These are phyloP conservation scores for Microdon myrmicae DNA, from an alignment of 2,888 invertebrate species.

Conservation along the genomic window DNA sequence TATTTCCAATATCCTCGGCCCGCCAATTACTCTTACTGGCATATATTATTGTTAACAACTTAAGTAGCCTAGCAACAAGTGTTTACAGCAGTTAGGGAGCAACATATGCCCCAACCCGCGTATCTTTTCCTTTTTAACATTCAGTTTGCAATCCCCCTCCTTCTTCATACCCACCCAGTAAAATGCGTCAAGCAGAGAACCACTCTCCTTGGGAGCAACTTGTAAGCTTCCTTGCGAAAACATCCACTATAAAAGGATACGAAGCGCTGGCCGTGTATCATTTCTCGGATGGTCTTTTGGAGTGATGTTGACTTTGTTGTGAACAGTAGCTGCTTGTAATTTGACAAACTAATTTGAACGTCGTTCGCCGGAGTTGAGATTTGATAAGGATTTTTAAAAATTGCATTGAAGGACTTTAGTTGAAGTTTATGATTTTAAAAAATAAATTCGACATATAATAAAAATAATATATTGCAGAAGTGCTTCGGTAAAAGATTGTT, in stretches of 20 bases:
- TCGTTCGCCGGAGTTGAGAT: too few species aligned
- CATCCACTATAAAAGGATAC: slow-evolving; percentile 63
- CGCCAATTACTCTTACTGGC: too few species aligned
- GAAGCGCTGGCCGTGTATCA: slow-evolving; percentile 62
- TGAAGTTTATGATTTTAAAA: too few species aligned
- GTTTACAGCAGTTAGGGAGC: slow-evolving; percentile 20
- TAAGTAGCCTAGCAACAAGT: slow-evolving; percentile 36
- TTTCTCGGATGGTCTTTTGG: slow-evolving; percentile 59
- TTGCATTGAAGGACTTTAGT: too few species aligned
- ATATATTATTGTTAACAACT: background rate
- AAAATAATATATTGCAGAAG: too few species aligned
- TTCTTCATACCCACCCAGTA: slow-evolving; percentile 10
- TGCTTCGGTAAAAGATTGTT: too few species aligned
- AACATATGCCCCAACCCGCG: slow-evolving; percentile 20
- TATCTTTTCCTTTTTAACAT: background rate
- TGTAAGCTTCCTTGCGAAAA: slow-evolving; percentile 36
- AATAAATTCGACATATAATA: too few species aligned
- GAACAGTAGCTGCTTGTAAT: slow-evolving; percentile 21
- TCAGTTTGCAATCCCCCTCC: slow-evolving; percentile 4
- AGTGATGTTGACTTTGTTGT: slow-evolving; percentile 36
- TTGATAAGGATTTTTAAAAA: too few species aligned
- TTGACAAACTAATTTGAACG: too few species aligned
- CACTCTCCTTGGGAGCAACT: slow-evolving; percentile 27
- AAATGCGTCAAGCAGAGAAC: slow-evolving; percentile 4
- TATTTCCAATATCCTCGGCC: background rate